Percentiles rank a stretch among this genome's conserved stretches.
phyloP scores from a whole-genome alignment of 2,113 vertebrate species.

The Microcebus murinus region DNA sequence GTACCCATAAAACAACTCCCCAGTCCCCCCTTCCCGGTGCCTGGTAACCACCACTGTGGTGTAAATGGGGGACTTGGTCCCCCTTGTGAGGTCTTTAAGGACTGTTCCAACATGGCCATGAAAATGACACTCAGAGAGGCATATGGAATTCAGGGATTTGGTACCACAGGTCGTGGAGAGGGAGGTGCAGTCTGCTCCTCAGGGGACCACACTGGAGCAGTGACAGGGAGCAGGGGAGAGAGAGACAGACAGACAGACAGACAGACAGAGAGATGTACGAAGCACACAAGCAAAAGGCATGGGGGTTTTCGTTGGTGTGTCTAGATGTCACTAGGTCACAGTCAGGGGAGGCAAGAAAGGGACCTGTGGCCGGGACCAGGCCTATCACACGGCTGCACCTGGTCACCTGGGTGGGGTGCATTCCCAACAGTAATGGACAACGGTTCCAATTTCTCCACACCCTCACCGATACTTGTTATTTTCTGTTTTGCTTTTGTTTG shows the following conservation, averaged over 20 bases:
- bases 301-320: not conserved
- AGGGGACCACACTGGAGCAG: not conserved
- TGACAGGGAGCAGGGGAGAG: too few species aligned
- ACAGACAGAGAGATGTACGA: not conserved
- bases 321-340: not conserved
- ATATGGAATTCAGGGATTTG: not conserved
- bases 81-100: not conserved
- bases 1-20: not conserved
- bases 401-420: not conserved
- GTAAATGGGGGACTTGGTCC: not conserved
- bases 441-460: not conserved
- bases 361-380: not conserved
- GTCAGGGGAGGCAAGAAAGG: too few species aligned
- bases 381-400: not conserved
- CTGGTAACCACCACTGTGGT: not conserved
- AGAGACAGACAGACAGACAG: accelerated
- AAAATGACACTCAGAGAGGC: not conserved
- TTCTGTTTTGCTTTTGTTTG: not conserved
- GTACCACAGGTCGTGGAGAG: not conserved
- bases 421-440: not conserved
- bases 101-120: not conserved
- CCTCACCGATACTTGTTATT: not conserved
- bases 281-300: too few species aligned
- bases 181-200: not conserved
- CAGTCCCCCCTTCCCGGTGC: not conserved